Percentiles rank a stretch among this genome's conserved stretches.
Conservation (phyloP, 2,888 invertebrate species). For the Daptonema setosum region DNA sequence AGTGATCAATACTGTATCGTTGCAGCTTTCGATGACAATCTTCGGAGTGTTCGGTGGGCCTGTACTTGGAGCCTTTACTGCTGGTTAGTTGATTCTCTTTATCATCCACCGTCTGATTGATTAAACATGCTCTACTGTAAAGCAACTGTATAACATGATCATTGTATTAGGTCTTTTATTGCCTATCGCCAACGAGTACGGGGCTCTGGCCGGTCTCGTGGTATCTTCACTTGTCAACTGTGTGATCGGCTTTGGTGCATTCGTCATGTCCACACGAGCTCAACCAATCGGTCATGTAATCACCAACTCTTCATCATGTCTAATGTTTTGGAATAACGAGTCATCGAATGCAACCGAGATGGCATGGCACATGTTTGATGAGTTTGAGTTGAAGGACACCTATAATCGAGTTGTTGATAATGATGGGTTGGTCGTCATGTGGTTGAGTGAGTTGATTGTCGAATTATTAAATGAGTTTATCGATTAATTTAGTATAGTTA, state of each 20-base stretch:
- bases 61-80: slow-evolving; percentile 17
- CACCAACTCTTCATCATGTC: background rate
- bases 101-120: slow-evolving; percentile 45
- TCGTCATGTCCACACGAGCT: no score
- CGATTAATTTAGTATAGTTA: no score
- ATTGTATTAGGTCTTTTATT: background rate
- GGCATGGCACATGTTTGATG: no score
- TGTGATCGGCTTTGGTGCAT: no score
- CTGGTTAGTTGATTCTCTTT: slow-evolving; percentile 31
- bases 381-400: no score
- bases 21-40: slow-evolving; percentile 17
- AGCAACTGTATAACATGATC: slow-evolving; percentile 11
- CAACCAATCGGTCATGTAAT: no score
- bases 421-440: no score
- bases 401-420: no score
- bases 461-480: no score
- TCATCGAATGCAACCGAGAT: no score
- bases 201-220: background rate
- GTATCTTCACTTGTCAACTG: background rate
- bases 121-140: slow-evolving; percentile 22
- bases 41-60: slow-evolving; percentile 23
- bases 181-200: background rate
- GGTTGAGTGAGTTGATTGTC: background rate
- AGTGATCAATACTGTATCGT: background rate
- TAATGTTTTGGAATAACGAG: background rate